phyloP scores from a whole-genome alignment of 2,113 vertebrate species.

The Egretta garzetta region DNA sequence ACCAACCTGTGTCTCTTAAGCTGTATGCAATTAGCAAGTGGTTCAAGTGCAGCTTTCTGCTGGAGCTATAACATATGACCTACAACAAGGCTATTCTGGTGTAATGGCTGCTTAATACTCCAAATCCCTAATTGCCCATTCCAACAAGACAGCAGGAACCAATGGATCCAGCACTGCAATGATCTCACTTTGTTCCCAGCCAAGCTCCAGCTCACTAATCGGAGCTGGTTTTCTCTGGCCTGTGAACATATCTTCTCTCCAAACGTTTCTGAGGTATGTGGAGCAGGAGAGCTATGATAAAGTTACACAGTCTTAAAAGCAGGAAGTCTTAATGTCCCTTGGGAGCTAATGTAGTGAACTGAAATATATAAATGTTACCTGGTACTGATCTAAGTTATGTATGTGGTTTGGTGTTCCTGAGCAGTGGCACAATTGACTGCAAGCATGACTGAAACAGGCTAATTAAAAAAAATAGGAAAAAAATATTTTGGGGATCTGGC shows the following conservation, averaged over 20 bases:
- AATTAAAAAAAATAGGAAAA: neutral
- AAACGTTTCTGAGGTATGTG: neutral
- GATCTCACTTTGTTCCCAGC: neutral
- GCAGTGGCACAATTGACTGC: neutral
- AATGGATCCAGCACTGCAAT: neutral
- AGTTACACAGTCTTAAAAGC: neutral
- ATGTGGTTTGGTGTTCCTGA: neutral
- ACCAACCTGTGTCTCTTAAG: neutral
- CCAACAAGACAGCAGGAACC: neutral
- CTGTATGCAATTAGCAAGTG: neutral
- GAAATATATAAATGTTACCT: neutral
- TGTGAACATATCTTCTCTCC: neutral
- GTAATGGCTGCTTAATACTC: neutral
- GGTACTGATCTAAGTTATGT: neutral
- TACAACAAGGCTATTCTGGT: neutral
- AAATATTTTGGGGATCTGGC: neutral
- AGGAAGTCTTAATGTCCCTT: neutral
- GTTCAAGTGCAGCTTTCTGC: neutral
- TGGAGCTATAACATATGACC: neutral
- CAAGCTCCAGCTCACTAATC: neutral
- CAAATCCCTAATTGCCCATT: neutral
- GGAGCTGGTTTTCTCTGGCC: neutral
- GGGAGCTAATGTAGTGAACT: neutral
- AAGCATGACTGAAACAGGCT: accelerated
- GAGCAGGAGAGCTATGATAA: neutral